Evolutionary conservation across 2,888 invertebrate species (phyloP), one percentile per base, ranked within the genome.

Genomic region (Microctonus brassicae): DNA sequence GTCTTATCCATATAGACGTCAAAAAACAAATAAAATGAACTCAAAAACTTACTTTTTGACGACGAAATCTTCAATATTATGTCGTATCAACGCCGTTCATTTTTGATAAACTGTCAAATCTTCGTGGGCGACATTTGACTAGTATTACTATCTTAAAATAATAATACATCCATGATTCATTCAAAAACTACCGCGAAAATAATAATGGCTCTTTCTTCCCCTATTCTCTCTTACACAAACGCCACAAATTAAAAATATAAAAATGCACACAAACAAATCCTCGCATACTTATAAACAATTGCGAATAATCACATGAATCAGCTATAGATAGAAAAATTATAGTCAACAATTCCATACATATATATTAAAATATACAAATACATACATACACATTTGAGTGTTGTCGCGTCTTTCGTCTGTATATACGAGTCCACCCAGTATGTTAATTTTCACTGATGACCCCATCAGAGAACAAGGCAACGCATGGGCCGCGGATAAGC

Each of bases 401-500:
- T 66, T 57, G 57, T 66, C 55, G 55, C 57, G 24, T 36, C 34
- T 53, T 29, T 24, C 29, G 66, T 57, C 17, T 58, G 26, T 58
- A 81, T 58, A 81, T 79, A 80, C 81, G 81, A 81, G 82, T 82
- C 81, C 79, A 82, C 84, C 86, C 81, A 82, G 85, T 86, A 86
- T 86, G 86, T 86, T 86, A 86, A 86, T 86, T 86, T 84, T 80
- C 85, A 79, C 83, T 85, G 86, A 86, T 86, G 86, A 86, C 86
- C 85, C 86, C 86, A 86, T 86, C 86, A 86, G 81, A 78, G 82
- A 71, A 71, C 71, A 71, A 47, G 47, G 47, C 47, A 47, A n/a
- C 71, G 71, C 71, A 66, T 65, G 60, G 62, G 66, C 66, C 65
- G 55, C 57, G 39, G 39, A 66, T 57, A 66, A 66, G 55, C 57